phyloP scores from a whole-genome alignment of 2,797 vertebrate genomes.

The Myotis planiceps region DNA sequence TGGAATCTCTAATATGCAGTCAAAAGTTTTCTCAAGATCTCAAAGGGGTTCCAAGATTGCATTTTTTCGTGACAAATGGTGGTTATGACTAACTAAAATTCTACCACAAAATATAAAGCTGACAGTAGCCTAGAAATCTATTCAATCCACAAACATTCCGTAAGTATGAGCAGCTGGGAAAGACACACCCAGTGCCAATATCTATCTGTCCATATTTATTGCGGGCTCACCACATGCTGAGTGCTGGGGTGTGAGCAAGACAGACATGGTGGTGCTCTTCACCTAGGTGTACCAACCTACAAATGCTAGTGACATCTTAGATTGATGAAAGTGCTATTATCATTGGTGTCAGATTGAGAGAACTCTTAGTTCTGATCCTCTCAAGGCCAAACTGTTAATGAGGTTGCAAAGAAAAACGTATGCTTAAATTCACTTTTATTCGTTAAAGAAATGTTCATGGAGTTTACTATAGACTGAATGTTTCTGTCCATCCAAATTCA shows the following conservation, averaged over 20 bases:
- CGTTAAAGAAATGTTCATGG: background rate
- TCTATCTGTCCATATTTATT: background rate
- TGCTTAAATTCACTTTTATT: background rate
- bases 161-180: constrained; percentile 4
- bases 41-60: constrained; percentile 24
- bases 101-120: constrained; percentile 15
- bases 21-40: constrained; percentile 45
- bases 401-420: background rate
- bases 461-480: background rate
- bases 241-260: background rate
- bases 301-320: background rate
- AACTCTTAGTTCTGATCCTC: background rate
- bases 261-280: background rate
- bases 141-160: background rate
- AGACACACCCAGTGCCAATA: background rate
- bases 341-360: background rate
- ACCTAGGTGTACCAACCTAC: background rate
- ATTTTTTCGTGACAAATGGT: constrained; percentile 48
- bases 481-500: background rate
- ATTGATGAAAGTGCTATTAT: background rate
- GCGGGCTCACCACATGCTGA: background rate
- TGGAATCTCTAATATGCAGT: constrained; percentile 7
- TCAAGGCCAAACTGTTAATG: background rate
- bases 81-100: constrained; percentile 49
- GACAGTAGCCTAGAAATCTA: background rate